Evolutionary conservation across 2,888 invertebrate genomes (phyloP), one percentile per base, ranked within the genome.

Genomic region (Pammene fasciana): DNA sequence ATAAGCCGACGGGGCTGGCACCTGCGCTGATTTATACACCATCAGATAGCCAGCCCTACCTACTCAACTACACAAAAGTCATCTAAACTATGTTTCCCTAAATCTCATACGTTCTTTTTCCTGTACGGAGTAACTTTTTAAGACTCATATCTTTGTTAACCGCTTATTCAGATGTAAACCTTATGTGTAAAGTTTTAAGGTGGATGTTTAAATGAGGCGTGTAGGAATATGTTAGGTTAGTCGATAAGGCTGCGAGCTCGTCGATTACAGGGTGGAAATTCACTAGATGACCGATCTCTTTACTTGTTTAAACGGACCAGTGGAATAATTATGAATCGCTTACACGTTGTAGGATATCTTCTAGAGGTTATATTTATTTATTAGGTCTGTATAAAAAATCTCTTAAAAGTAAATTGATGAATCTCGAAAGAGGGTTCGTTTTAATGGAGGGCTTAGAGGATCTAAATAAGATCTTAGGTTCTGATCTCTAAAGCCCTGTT

Each of bases 1-100:
- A 68, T 68, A 56, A 68, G 61, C 55, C 46, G 7, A 36, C n/a
- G 59, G 43, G 60, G 43, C 55, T 41, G 38, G 46, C 61, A 48
- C 56, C 48, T 59, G 41, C 43, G 36, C 64, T 54, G 52, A 68
- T 59, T 68, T 68, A 68, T 45, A 43, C 45, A 10, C n/a, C 46
- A 65, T 68, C 65, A 54, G 65, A 68, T 68, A 68, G 52, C 65
- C 13, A 18, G 41, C 56, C 16, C n/a, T 34, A 46, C 16, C n/a
- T 34, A 46, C 54, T 8, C 34, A 34, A 14, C 60, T 60, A 60
- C 34, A 60, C 14, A 36, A 60, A n/a, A 60, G 11, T 2, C 36
- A 38, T 0, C 13, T 8, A 13, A 50, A 13, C 48, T 48, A 38
- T 36, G 6, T 45, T 34, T 10, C 8, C 9, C 34, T 14, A 48